Evolutionary conservation across 1,140 invertebrate genomes (phyloP).

Genomic region (Bombus breviceps): DNA sequence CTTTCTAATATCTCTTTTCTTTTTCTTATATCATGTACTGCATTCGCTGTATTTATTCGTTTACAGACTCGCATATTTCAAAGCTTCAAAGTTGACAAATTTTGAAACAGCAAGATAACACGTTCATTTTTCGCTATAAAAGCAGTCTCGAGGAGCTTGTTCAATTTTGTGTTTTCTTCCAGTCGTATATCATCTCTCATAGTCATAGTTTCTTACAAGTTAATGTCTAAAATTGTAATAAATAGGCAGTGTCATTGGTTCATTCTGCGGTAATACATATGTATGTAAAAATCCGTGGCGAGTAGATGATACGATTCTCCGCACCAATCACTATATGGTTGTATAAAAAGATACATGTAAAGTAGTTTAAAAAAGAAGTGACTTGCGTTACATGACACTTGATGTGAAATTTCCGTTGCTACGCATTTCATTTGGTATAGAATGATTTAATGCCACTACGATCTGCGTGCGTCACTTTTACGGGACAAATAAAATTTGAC

Average conservation of each 20-base stretch:
- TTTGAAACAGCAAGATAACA: background rate
- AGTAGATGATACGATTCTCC: too few species aligned
- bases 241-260: background rate
- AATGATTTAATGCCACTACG: background rate
- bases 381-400: too few species aligned
- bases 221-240: background rate
- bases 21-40: too few species aligned
- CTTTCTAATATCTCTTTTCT: too few species aligned
- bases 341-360: background rate
- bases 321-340: background rate
- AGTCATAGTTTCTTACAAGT: background rate
- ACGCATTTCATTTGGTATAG: background rate
- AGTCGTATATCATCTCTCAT: background rate
- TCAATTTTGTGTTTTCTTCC: background rate
- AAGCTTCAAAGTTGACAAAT: too few species aligned
- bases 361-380: background rate
- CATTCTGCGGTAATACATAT: too few species aligned
- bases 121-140: too few species aligned
- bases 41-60: too few species aligned
- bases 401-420: too few species aligned
- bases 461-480: background rate
- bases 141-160: background rate
- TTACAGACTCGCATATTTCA: too few species aligned
- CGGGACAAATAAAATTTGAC: background rate
- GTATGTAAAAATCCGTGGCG: background rate